Conservation (phyloP, 1,140 invertebrate genomes). For the Melipona quadrifasciata region DNA sequence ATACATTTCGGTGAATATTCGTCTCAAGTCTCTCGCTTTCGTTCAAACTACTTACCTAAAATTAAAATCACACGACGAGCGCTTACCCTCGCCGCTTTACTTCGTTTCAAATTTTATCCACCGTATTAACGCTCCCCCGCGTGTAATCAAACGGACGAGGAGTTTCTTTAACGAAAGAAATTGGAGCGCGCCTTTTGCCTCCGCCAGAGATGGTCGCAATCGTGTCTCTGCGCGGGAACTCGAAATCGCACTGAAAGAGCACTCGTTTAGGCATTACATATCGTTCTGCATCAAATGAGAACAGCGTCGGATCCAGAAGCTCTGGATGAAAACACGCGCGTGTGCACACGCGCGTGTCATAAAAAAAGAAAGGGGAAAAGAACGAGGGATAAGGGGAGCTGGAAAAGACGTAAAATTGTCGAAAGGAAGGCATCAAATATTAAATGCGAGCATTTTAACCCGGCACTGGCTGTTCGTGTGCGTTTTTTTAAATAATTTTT, state of each 20-base stretch:
- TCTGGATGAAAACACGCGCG: not conserved
- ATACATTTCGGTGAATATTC: not conserved
- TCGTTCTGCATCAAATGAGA: not conserved
- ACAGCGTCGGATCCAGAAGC: not conserved
- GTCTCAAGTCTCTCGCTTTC: no score
- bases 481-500: slow-evolving; percentile 25
- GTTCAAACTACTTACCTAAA: no score
- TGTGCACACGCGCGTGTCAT: not conserved
- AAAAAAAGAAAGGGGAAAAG: not conserved
- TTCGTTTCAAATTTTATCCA: no score
- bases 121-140: no score
- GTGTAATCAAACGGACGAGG: not conserved
- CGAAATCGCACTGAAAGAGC: no score
- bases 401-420: not conserved
- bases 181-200: not conserved
- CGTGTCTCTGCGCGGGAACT: no score
- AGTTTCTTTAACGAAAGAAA: not conserved
- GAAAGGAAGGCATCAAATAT: slow-evolving; percentile 2
- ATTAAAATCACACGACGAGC: no score
- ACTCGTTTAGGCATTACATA: no score
- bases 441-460: slow-evolving; percentile 17
- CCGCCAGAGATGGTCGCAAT: no score
- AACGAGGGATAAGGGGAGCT: not conserved
- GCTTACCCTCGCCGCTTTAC: no score
- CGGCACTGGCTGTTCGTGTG: slow-evolving; percentile 7